phyloP scores from a whole-genome alignment of 2,113 vertebrate genomes.

The Paracanthobrama guichenoti region DNA sequence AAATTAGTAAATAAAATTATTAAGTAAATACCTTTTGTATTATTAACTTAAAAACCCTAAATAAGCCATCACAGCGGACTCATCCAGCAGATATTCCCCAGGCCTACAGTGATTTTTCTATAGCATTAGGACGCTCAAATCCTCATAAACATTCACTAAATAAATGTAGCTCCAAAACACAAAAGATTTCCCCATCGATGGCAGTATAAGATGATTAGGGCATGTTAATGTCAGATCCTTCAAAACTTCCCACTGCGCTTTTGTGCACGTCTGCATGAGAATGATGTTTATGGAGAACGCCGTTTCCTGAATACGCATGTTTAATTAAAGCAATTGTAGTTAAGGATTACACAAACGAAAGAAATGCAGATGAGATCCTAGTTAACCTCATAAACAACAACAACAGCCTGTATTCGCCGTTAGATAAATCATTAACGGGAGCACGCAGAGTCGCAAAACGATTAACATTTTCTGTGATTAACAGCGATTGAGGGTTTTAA shows the following conservation, averaged over 20 bases:
- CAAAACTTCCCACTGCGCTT: conserved; percentile 51
- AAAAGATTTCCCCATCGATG: conserved; percentile 16
- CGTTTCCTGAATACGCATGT: conserved; percentile 67
- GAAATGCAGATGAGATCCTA: conserved; percentile 75
- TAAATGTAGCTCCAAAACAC: conserved; percentile 42
- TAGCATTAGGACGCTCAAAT: conserved; percentile 9
- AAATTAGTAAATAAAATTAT: background rate
- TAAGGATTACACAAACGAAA: conserved; percentile 73
- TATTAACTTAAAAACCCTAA: background rate
- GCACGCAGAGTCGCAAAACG: conserved; percentile 15
- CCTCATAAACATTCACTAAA: conserved; percentile 42
- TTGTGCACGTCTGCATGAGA: conserved; percentile 59
- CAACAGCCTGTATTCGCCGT: conserved; percentile 69
- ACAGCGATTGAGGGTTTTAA: background rate
- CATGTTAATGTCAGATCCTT: conserved; percentile 53
- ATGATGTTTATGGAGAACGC: conserved; percentile 63
- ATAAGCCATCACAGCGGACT: background rate
- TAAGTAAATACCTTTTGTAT: background rate
- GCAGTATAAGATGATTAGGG: conserved; percentile 48
- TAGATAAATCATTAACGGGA: conserved; percentile 78
- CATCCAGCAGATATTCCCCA: background rate
- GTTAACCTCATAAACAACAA: conserved; percentile 66
- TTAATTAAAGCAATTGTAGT: conserved; percentile 75
- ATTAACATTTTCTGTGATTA: conserved; percentile 12
- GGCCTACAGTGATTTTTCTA: background rate